Evolutionary conservation across 2,113 vertebrate species (phyloP).

Genomic region (Aptenodytes forsteri): DNA sequence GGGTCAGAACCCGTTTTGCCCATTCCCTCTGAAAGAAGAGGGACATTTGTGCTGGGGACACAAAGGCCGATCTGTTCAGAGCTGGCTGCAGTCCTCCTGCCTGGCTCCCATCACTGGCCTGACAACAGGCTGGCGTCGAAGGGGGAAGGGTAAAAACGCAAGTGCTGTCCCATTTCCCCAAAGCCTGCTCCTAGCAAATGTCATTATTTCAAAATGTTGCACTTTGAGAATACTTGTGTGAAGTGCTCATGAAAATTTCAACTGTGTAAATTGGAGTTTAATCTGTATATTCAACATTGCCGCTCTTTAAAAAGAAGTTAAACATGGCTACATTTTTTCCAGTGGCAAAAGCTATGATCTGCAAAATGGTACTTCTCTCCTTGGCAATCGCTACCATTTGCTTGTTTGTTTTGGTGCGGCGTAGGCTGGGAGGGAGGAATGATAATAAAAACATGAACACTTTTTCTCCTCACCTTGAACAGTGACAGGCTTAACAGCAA

Average conservation of each 20-base stretch:
- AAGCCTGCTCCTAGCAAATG: background rate
- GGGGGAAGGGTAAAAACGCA: background rate
- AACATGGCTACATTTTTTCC: background rate
- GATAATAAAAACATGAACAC: background rate
- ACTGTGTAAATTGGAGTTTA: background rate
- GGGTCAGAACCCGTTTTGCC: background rate
- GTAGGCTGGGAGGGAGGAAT: background rate
- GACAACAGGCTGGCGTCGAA: background rate
- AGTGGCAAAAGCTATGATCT: background rate
- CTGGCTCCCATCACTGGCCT: background rate
- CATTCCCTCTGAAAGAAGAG: background rate
- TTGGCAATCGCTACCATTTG: background rate
- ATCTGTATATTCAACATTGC: background rate
- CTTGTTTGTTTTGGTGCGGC: background rate
- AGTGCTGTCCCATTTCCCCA: background rate
- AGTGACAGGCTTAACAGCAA: background rate
- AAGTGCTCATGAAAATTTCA: background rate
- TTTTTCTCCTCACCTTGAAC: conserved; percentile 36
- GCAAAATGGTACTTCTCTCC: background rate
- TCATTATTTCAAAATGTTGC: background rate
- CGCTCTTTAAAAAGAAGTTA: background rate
- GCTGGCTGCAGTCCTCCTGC: background rate
- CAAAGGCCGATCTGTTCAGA: conserved; percentile 31
- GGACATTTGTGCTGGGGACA: conserved; percentile 38
- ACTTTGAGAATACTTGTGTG: background rate